phyloP scores from a whole-genome alignment of 2,797 vertebrate genomes.

The Enoplosus armatus region DNA sequence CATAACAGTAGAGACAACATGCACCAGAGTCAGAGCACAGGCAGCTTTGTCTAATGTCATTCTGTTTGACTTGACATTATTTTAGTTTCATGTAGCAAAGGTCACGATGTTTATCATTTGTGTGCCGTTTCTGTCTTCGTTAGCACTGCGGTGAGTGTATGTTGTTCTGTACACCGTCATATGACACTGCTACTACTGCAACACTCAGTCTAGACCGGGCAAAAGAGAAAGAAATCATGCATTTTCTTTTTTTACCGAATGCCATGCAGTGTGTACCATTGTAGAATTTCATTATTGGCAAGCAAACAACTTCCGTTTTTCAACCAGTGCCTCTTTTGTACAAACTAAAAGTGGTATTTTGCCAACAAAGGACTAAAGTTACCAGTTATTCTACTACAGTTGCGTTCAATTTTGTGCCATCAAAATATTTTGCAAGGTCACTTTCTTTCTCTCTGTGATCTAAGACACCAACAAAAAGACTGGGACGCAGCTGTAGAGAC shows the following conservation, averaged over 20 bases:
- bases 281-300: neutral
- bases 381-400: constrained; percentile 9
- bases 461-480: constrained; percentile 8
- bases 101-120: constrained; percentile 1
- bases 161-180: neutral
- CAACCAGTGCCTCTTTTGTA: neutral
- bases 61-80: constrained; percentile 3
- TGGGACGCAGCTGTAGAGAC: constrained; percentile 20
- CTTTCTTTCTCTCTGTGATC: constrained; percentile 22
- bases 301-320: neutral
- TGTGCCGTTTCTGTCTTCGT: neutral
- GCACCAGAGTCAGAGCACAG: neutral
- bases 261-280: neutral
- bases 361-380: neutral
- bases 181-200: neutral
- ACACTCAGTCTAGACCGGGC: neutral
- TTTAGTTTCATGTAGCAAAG: neutral
- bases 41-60: neutral
- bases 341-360: constrained; percentile 5
- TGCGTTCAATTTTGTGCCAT: constrained; percentile 41
- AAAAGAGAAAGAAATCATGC: neutral
- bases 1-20: constrained; percentile 1
- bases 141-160: neutral
- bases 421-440: constrained; percentile 18
- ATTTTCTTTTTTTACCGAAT: neutral